Base-by-base conservation (phyloP, 2,113 vertebrate genomes). In the Miniopterus natalensis region DNA sequence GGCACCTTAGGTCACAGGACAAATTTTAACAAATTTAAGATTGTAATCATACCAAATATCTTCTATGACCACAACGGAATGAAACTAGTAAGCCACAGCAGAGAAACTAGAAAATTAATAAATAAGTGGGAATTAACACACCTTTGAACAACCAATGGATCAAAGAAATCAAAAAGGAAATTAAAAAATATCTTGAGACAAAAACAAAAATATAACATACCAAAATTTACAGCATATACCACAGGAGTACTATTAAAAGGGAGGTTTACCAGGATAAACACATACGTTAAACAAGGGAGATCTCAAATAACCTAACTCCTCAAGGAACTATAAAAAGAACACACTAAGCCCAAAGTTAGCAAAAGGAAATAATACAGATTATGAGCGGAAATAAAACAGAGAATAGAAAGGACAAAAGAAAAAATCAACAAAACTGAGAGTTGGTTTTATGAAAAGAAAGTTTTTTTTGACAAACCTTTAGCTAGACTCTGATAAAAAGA, bases 161-260 rank as follows among this genome's bases (percentile, higher is more conserved):
- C 49, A 75, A 75, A 92, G 20, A 53, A 55, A 92, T 85, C 47
- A 66, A 92, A 77, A 77, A 13, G 27, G 47, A 92, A 92, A 49
- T 66, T 65, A n/a, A 36, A 85, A 92, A 57, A 2, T 92, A 77
- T 20, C 40, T 65, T 55, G 9, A 75, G 10, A 66, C 27, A 55
- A 75, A 75, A 51, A 75, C 84, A 84, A 55, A 55, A 92, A 65
- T 14, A 77, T 8, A 84, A 74, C n/a, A 65, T 45, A 53, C 27
- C 12, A 84, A 74, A 84, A 92, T 13, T 65, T 42, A 75, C 2
- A 27, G 18, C 23, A 42, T n/a, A 5, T 84, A 75, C 29, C 59
- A 92, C 77, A 77, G 63, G 59, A 66, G 75, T 21, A 57, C 13
- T 55, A 77, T 3, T n/a, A 45, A 36, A 47, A 84, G 27, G 31